Percentiles rank a stretch among this genome's conserved stretches.
Evolutionary conservation across 1,140 invertebrate species (phyloP).

Genomic region (Cydia splendana): DNA sequence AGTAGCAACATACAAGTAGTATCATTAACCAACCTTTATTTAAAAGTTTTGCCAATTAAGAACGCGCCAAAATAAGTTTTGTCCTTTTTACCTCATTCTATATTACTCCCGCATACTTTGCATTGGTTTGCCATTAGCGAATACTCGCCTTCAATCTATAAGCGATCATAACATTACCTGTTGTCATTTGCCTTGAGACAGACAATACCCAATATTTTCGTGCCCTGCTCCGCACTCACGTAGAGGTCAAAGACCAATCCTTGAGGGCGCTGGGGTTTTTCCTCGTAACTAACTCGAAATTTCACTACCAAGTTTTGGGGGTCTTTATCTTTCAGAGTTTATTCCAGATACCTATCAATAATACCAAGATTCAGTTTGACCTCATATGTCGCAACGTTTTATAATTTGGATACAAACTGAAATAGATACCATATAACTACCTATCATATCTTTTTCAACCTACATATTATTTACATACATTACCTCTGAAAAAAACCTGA

Average conservation of each 20-base stretch:
- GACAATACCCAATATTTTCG: slow-evolving; percentile 12
- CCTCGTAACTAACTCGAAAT: background rate
- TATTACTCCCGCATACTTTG: background rate
- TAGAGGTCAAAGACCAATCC: slow-evolving; percentile 21
- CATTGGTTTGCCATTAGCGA: background rate
- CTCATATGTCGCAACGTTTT: background rate
- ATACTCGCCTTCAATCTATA: background rate
- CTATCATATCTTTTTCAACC: no score
- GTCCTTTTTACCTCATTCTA: no score
- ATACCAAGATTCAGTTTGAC: no score
- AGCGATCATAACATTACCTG: background rate
- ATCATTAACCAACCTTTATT: no score
- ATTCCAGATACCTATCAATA: background rate
- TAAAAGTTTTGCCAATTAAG: no score
- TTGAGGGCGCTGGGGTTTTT: background rate
- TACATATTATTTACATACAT: no score
- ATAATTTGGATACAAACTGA: no score
- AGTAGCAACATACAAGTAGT: no score
- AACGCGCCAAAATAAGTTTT: no score
- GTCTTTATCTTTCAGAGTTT: no score
- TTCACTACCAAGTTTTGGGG: background rate
- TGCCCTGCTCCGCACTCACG: slow-evolving; percentile 3
- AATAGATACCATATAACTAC: no score
- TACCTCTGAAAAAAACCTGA: no score
- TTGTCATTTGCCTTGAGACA: slow-evolving; percentile 12